A percentile compares a stretch with the other conserved stretches of the same genome.
These are phyloP conservation scores for Sinocyclocheilus anophthalmus DNA, from an alignment of 2,113 vertebrate species.

Conservation along the genomic window DNA sequence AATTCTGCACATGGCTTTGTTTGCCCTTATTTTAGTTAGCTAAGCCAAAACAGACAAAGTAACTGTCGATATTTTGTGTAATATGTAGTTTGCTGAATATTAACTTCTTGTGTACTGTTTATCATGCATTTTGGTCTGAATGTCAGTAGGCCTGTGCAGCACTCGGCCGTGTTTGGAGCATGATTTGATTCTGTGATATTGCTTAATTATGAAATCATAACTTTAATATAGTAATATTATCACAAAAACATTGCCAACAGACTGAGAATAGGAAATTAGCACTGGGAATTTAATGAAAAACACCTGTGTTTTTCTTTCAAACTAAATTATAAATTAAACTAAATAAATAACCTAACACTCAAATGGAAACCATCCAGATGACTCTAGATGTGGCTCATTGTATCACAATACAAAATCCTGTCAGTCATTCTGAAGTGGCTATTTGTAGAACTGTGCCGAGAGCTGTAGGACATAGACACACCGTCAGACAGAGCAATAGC, in stretches of 20 bases:
- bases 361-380: neutral
- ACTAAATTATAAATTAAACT: too few species aligned
- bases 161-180: neutral
- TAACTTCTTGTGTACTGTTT: neutral
- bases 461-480: neutral
- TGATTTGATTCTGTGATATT: neutral
- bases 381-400: neutral
- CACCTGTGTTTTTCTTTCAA: neutral
- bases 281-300: neutral
- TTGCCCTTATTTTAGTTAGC: too few species aligned
- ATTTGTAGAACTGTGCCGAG: neutral
- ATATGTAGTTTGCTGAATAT: neutral
- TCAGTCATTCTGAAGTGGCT: conserved; percentile 16
- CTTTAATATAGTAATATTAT: neutral
- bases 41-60: neutral
- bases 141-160: neutral
- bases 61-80: neutral
- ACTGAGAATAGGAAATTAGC: neutral
- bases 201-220: neutral
- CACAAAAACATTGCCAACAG: neutral
- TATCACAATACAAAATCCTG: conserved; percentile 15
- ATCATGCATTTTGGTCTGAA: neutral
- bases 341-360: neutral
- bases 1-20: too few species aligned
- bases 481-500: conserved; percentile 20